Base-by-base conservation (phyloP, 2,113 vertebrate species). In the Dermatemys mawii region DNA sequence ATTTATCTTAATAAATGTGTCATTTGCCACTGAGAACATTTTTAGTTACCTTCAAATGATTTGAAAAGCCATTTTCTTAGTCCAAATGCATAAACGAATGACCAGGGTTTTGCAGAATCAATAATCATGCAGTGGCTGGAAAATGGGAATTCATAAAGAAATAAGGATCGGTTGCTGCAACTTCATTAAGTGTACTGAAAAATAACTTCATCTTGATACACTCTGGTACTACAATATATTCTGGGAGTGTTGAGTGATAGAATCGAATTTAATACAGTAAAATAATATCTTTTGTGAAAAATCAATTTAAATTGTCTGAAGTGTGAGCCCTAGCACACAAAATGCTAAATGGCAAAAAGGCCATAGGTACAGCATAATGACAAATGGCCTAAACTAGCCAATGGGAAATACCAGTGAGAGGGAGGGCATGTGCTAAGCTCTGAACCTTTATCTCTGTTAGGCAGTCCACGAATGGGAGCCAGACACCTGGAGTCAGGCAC, bases 1-100 rank as follows among this genome's bases (percentile, higher is more conserved):
- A 96, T 97, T 96, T 97, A 86, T 75, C 55, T 95, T 90, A 92
- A 90, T 51, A 84, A 92, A 89, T 87, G 11, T 44, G 26, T 73
- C 60, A 84, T 84, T 93, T 95, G 19, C 84, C 38, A 86, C 8
- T 55, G 79, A 94, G 41, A 88, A 48, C 57, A 81, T 89, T 86
- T 88, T 84, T 80, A 95, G 82, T 93, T 91, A 90, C 75, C 26
- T 81, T 48, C 53, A 92, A 91, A 48, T 53, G 54, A 81, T 82
- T 76, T 93, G 67, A 97, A 97, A 97, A 95, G 63, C 51, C 5
- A 95, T 80, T 92, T 81, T 49, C 26, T 87, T 38, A 78, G 90
- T 94, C 75, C 84, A 60, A 88, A 29, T 63, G 29, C 19, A 11
- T 86, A 91, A 54, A 0, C 48, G n/a, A 26, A 75, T 41, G 86